phyloP scores from a whole-genome alignment of 2,888 invertebrate species.

The Thymelicus lineola region DNA sequence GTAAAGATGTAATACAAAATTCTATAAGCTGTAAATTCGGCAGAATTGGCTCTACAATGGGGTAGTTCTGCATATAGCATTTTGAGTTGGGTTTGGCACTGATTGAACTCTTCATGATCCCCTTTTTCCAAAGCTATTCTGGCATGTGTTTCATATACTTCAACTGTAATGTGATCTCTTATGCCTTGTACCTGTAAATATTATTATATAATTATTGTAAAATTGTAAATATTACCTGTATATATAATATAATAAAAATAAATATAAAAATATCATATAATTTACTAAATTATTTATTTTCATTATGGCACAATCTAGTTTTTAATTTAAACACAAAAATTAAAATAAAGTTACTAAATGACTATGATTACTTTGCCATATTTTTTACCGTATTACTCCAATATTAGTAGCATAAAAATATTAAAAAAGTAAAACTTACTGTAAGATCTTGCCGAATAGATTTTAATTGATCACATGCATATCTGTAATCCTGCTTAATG shows the following conservation, averaged over 20 bases:
- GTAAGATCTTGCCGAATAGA: slow-evolving; percentile 99
- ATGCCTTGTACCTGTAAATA: slow-evolving; percentile 95
- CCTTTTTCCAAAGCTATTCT: slow-evolving; percentile 98
- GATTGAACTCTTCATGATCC: slow-evolving; percentile 99
- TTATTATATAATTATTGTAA: slow-evolving; percentile 16
- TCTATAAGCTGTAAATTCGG: slow-evolving; percentile 98
- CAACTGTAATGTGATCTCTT: slow-evolving; percentile 96
- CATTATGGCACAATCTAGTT: too few species aligned
- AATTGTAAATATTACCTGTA: too few species aligned
- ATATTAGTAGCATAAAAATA: background rate
- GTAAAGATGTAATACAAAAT: slow-evolving; percentile 99
- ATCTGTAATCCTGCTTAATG: slow-evolving; percentile 96
- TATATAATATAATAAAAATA: too few species aligned
- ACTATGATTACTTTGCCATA: too few species aligned
- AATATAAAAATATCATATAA: too few species aligned
- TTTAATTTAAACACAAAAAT: too few species aligned
- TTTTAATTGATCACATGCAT: slow-evolving; percentile 99
- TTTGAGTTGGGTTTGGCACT: slow-evolving; percentile 99
- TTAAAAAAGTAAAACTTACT: slow-evolving; percentile 81
- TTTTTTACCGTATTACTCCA: too few species aligned
- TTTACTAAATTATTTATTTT: too few species aligned
- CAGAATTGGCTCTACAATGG: slow-evolving; percentile 87
- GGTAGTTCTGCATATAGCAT: slow-evolving; percentile 95
- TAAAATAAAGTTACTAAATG: too few species aligned
- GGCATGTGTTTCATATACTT: slow-evolving; percentile 99